These are phyloP conservation scores for Aphidoletes aphidimyza DNA, from an alignment of 2,888 invertebrate genomes.

Conservation along the genomic window DNA sequence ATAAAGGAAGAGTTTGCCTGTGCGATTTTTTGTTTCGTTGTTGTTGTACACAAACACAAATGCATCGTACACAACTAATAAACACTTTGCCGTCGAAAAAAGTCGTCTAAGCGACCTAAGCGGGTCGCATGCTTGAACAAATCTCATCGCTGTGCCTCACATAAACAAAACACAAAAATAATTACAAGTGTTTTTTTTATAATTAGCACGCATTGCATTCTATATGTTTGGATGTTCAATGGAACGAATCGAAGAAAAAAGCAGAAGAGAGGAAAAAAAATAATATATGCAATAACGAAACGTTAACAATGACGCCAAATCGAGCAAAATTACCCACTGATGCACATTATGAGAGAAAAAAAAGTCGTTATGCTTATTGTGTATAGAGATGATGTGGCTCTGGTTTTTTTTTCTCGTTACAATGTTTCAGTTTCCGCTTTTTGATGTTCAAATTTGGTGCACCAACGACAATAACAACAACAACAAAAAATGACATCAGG, in stretches of 20 bases:
- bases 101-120: background rate
- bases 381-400: too few species aligned
- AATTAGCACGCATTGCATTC: background rate
- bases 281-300: too few species aligned
- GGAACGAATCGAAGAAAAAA: background rate
- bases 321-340: too few species aligned
- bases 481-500: background rate
- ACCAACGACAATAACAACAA: background rate
- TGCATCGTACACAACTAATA: constrained; percentile 1
- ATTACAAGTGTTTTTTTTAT: background rate
- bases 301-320: too few species aligned
- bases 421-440: background rate
- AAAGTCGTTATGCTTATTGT: too few species aligned
- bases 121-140: background rate
- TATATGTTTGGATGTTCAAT: background rate
- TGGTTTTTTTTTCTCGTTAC: background rate
- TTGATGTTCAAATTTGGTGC: background rate
- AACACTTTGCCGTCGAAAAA: background rate
- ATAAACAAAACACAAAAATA: background rate
- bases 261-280: too few species aligned
- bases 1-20: background rate
- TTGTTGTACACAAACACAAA: too few species aligned
- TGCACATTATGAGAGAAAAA: background rate
- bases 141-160: background rate
- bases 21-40: background rate